These are phyloP conservation scores for Drosophila biarmipes DNA, from an alignment of 1,140 invertebrate genomes.

Conservation along the genomic window DNA sequence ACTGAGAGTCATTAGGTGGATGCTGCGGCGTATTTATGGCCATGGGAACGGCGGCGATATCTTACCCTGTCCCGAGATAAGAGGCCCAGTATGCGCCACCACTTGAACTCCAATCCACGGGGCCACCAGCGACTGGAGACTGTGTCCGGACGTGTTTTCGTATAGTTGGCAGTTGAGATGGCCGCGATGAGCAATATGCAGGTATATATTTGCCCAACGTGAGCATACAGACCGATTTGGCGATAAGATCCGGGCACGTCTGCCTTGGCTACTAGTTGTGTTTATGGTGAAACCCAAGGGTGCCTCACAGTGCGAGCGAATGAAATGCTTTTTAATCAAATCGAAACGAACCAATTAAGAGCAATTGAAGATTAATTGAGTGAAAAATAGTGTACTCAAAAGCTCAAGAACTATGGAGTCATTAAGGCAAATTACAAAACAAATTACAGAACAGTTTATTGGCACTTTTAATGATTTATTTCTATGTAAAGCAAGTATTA, in stretches of 20 bases:
- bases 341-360: constrained; percentile 40
- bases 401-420: background rate
- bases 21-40: constrained; percentile 59
- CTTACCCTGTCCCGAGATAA: constrained; percentile 36
- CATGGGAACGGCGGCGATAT: constrained; percentile 36
- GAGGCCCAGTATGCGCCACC: constrained; percentile 47
- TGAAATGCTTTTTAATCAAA: constrained; percentile 35
- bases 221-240: constrained; percentile 65
- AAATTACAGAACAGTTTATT: no score
- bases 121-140: constrained; percentile 14
- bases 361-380: constrained; percentile 45
- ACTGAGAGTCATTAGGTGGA: constrained; percentile 54
- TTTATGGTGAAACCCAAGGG: constrained; percentile 42
- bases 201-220: constrained; percentile 72
- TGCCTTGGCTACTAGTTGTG: constrained; percentile 31
- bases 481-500: no score
- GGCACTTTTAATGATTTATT: no score
- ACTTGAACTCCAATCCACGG: constrained; percentile 33
- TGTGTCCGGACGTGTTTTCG: constrained; percentile 34
- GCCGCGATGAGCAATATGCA: constrained; percentile 36
- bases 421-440: no score
- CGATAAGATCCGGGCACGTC: constrained; percentile 59
- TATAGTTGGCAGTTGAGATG: constrained; percentile 46
- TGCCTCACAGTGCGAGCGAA: background rate
- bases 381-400: background rate